Conservation (phyloP, 2,888 invertebrate species). For the Himalopsyche kuldschensis region DNA sequence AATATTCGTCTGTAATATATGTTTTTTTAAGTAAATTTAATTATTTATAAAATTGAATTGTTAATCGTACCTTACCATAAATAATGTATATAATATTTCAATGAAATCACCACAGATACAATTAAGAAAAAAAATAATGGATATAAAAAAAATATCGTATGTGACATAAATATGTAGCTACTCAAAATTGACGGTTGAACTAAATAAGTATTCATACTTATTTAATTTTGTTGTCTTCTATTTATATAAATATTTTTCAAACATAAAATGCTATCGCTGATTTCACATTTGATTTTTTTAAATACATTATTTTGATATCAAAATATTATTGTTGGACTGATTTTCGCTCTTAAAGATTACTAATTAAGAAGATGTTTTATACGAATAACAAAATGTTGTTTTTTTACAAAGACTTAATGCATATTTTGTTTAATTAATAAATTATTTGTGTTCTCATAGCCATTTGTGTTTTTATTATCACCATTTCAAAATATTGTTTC, state of each 20-base stretch:
- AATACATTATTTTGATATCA: not conserved
- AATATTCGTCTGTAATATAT: not conserved
- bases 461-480: not conserved
- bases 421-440: slow-evolving; percentile 18
- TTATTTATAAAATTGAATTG: slow-evolving; percentile 7
- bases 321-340: not conserved
- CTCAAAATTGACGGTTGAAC: too few relatives aligned
- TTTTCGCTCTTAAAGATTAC: not conserved
- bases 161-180: too few relatives aligned
- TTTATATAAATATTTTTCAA: too few relatives aligned
- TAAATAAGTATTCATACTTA: too few relatives aligned
- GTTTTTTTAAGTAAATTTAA: not conserved
- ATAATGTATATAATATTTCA: slow-evolving; percentile 1
- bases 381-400: not conserved
- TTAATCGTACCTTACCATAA: slow-evolving; percentile 10
- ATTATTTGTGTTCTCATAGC: slow-evolving; percentile 9
- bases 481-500: not conserved
- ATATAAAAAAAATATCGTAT: too few relatives aligned
- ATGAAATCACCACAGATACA: not conserved
- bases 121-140: not conserved
- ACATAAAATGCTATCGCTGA: too few relatives aligned
- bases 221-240: too few relatives aligned
- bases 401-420: not conserved
- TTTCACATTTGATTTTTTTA: not conserved
- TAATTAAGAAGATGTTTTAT: not conserved